These are phyloP conservation scores for Nomada fabriciana DNA, from an alignment of 2,888 invertebrate genomes.

Conservation along the genomic window DNA sequence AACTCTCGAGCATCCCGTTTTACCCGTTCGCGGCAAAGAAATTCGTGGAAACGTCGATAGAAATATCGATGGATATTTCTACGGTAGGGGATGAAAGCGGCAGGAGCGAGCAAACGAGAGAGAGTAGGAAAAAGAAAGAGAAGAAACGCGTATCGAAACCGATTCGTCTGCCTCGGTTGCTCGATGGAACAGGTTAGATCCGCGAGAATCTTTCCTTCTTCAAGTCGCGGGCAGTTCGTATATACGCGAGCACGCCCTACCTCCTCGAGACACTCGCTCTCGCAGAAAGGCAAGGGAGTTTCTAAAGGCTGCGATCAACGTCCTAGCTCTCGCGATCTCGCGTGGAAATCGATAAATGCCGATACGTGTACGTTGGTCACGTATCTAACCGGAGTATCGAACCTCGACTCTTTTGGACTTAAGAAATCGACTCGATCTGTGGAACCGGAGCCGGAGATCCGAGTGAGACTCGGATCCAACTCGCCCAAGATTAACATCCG, in stretches of 20 bases:
- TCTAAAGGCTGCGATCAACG: conserved; percentile 63
- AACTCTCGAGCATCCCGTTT: conserved; percentile 15
- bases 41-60: conserved; percentile 31
- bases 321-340: conserved; percentile 60
- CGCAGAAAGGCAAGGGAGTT: conserved; percentile 52
- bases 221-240: conserved; percentile 12
- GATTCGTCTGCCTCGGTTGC: conserved; percentile 27
- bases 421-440: conserved; percentile 67
- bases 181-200: conserved; percentile 54
- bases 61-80: conserved; percentile 7
- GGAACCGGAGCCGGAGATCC: conserved; percentile 1
- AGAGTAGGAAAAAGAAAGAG: conserved; percentile 15
- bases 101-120: not conserved
- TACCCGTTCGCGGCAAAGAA: conserved; percentile 42
- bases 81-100: not conserved
- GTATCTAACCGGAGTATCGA: conserved; percentile 70
- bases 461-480: not conserved
- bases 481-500: not conserved
- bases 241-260: conserved; percentile 21
- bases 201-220: conserved; percentile 52
- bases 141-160: conserved; percentile 48
- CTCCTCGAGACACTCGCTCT: not conserved
- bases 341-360: conserved; percentile 71
- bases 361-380: conserved; percentile 65
- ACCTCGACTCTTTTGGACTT: conserved; percentile 67